Percentiles rank a stretch among this genome's conserved stretches.
phyloP scores from a whole-genome alignment of 2,113 vertebrate species.

The Sprattus sprattus region DNA sequence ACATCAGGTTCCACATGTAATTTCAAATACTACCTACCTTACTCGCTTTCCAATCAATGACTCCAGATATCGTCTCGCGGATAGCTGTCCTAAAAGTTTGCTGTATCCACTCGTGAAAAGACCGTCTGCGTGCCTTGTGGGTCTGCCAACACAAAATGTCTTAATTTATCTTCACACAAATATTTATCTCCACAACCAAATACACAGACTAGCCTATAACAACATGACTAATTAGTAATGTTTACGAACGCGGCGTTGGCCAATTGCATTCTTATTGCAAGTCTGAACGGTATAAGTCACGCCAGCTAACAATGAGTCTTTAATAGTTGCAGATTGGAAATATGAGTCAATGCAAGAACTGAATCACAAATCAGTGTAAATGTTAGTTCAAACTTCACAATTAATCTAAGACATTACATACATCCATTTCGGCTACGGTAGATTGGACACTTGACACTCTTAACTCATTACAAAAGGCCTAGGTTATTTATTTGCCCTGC shows the following conservation, averaged over 20 bases:
- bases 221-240: not conserved
- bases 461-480: too few relatives aligned
- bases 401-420: not conserved
- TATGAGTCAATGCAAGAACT: not conserved
- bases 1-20: conserved; percentile 17
- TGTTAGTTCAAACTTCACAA: not conserved
- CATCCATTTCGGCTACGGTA: not conserved
- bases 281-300: not conserved
- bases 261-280: too few relatives aligned
- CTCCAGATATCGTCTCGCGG: conserved; percentile 89
- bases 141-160: conserved; percentile 65
- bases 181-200: not conserved
- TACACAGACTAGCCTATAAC: not conserved
- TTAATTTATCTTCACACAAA: not conserved
- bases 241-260: too few relatives aligned
- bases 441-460: not conserved
- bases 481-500: not conserved
- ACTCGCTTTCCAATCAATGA: conserved; percentile 90
- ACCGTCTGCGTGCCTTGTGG: conserved; percentile 87
- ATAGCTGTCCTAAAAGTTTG: conserved; percentile 88
- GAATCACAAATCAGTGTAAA: not conserved
- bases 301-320: not conserved
- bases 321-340: not conserved
- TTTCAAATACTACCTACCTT: conserved; percentile 70
- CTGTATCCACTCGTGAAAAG: conserved; percentile 92